These are phyloP conservation scores for Brenthis daphne DNA, from an alignment of 2,888 invertebrate genomes.

Conservation along the genomic window DNA sequence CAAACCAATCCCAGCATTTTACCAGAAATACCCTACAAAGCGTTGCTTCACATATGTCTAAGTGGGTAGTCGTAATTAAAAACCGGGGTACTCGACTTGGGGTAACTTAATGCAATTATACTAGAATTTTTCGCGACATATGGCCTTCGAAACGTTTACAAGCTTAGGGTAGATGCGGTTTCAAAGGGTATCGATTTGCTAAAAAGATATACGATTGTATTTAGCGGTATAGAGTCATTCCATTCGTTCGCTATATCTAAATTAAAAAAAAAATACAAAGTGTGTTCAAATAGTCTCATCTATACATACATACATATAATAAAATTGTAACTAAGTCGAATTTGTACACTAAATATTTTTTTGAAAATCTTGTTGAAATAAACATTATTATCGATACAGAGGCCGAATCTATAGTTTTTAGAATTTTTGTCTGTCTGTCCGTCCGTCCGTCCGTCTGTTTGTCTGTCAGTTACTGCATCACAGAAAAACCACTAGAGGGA, in stretches of 20 bases:
- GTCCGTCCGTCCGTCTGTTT: too few species aligned
- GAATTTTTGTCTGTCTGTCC: too few species aligned
- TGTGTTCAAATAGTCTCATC: too few species aligned
- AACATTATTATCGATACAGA: too few species aligned
- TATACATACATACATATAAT: too few species aligned
- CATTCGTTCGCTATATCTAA: neutral
- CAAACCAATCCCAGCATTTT: slow-evolving; percentile 17
- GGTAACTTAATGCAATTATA: slow-evolving; percentile 79
- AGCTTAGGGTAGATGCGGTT: slow-evolving; percentile 55
- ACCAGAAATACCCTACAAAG: slow-evolving; percentile 28
- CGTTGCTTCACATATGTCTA: slow-evolving; percentile 72
- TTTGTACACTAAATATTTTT: too few species aligned
- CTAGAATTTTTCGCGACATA: slow-evolving; percentile 80
- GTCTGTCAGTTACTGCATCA: too few species aligned
- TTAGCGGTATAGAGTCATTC: slow-evolving; percentile 20
- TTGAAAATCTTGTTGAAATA: too few species aligned
- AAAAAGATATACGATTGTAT: slow-evolving; percentile 40
- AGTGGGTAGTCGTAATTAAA: slow-evolving; percentile 79
- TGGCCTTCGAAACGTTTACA: slow-evolving; percentile 60
- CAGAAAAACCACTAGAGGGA: too few species aligned
- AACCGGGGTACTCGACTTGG: slow-evolving; percentile 65
- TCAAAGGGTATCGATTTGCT: slow-evolving; percentile 44
- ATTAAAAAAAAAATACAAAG: neutral
- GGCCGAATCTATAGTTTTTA: too few species aligned
- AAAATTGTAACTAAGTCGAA: too few species aligned